These are phyloP conservation scores for Podarcis muralis DNA, from an alignment of 2,113 vertebrate species.

Conservation along the genomic window DNA sequence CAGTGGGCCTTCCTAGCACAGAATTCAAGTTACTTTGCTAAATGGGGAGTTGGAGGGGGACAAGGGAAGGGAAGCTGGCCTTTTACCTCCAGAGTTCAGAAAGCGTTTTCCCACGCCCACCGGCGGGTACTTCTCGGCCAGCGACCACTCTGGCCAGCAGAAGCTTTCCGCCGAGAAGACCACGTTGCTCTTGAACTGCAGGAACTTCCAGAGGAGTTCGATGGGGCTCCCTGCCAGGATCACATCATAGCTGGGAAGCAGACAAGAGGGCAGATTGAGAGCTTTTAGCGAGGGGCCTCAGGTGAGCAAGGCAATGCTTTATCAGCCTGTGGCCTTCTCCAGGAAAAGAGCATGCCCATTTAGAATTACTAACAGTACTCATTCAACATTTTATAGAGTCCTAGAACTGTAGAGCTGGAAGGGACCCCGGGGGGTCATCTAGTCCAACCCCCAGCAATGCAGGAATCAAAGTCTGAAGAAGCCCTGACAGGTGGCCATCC, in stretches of 20 bases:
- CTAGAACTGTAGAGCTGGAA: too few species aligned
- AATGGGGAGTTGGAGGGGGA: background rate
- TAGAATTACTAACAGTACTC: background rate
- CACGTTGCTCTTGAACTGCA: conserved; percentile 71
- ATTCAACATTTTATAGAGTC: background rate
- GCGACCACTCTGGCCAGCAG: conserved; percentile 81
- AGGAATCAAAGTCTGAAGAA: too few species aligned
- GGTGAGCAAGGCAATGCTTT: background rate
- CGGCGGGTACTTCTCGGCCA: conserved; percentile 79
- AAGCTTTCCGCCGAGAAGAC: conserved; percentile 82
- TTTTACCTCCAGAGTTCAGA: conserved; percentile 80
- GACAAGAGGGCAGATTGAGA: background rate
- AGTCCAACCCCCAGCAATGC: too few species aligned
- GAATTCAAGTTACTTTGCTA: background rate
- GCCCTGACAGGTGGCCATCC: too few species aligned
- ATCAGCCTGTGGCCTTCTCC: background rate
- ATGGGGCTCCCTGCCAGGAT: conserved; percentile 75
- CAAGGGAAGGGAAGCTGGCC: background rate
- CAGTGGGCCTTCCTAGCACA: background rate
- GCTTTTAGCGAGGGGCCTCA: background rate
- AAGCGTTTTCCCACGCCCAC: conserved; percentile 78
- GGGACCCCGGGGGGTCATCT: too few species aligned
- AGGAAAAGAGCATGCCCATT: too few species aligned
- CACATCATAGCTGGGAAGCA: conserved; percentile 76
- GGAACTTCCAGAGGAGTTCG: conserved; percentile 79